Base-by-base conservation (phyloP, 2,797 vertebrate genomes). In the Kryptolebias ocellatus region DNA sequence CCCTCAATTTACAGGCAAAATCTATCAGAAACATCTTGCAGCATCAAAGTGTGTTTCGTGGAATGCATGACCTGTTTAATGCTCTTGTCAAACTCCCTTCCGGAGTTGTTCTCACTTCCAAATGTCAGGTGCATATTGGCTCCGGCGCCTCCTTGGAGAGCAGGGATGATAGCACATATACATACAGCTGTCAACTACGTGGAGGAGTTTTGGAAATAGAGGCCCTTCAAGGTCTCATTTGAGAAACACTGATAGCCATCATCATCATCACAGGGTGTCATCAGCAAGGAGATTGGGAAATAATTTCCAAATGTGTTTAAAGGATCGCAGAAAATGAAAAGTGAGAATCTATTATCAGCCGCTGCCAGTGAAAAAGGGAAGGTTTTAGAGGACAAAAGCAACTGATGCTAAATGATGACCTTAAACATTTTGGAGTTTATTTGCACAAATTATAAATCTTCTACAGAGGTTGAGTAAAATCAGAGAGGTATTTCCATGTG, bases 151-250 rank as follows among this genome's bases (percentile, higher is more conserved):
- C 71, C 89, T 89, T 88, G 15, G 46, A 86, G 88, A 83, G 83
- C 70, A n/a, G 70, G 70, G 85, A 88, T 87, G 90, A 89, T 80
- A 74, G 80, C 83, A 80, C 82, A 87, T 91, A 91, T 92, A 90
- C 90, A 91, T 92, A 88, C 88, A 92, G 90, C 90, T 92, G 87
- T 79, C 85, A 90, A 87, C 84, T 92, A 86, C 89, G 83, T 89
- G 90, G 85, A 89, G 87, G 81, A 80, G 68, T 52, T 45, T 31
- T 73, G 71, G 63, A 88, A 89, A 90, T 87, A 62, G 81, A 85
- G 67, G 76, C 83, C 83, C 86, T 89, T 81, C 78, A 88, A 86
- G 87, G 82, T 89, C 81, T 86, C 87, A 79, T 87, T 83, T 85
- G 84, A 90, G 86, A 88, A 80, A 75, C 84, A 79, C 77, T 88